Evolutionary conservation across 1,140 invertebrate species (phyloP), one percentile per base, ranked within the genome.

Genomic region (Schlechtendalia chinensis): DNA sequence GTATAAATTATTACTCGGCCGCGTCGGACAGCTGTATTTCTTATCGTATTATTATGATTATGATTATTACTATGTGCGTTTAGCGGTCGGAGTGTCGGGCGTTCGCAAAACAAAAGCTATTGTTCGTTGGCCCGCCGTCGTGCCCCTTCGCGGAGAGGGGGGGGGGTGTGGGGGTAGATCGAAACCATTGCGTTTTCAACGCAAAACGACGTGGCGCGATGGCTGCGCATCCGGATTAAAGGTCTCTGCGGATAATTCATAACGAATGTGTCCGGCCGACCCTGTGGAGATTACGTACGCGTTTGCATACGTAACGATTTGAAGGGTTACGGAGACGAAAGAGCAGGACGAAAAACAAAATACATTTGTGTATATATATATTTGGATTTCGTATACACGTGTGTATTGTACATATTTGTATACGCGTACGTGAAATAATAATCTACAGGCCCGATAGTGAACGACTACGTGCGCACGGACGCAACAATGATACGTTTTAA

Each of bases 261-360:
- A 79, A 79, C 58, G 58, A 63, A 63, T 61, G 75, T 61, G 75
- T 79, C 56, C 75, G 75, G 75, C 58, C 58, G 16, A 61, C 58
- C 56, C 29, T 17, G 39, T 22, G 22, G 69, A 79, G 56, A 79
- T 79, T 79, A 63, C n/a, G 63, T 58, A 59, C 56, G 75, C 39
- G 75, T 79, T 77, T 77, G 74, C 72, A 77, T 77, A 77, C 72
- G 54, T 77, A 77, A 77, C 61, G 74, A 77, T 77, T 61, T 53
- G 45, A 69, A 29, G 67, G 47, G 45, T 71, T 39, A 39, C 8
- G 16, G 22, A 71, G 63, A 53, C 14, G 67, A 71, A 71, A 50
- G 39, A 71, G 16, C 16, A 12, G 50, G n/a, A n/a, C 50, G 10
- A n/a, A n/a, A n/a, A n/a, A n/a, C n/a, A n/a, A n/a, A n/a, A n/a